These are phyloP conservation scores for Amphipyra berbera DNA, from an alignment of 2,888 invertebrate genomes.

Conservation along the genomic window DNA sequence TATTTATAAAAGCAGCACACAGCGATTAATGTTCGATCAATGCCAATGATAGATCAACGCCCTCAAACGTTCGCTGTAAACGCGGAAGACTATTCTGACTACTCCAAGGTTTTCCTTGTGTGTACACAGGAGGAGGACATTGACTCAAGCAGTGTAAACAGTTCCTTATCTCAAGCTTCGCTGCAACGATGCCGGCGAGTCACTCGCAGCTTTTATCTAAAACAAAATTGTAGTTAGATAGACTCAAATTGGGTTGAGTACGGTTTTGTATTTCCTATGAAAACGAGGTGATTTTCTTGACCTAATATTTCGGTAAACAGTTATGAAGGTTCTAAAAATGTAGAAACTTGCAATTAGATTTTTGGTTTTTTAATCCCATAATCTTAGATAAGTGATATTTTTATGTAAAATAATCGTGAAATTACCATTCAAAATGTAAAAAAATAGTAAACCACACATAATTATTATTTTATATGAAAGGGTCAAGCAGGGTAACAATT, in stretches of 20 bases:
- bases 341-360: neutral
- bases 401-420: no score
- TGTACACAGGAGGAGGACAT: slow-evolving; percentile 85
- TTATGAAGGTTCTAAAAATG: slow-evolving; percentile 22
- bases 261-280: slow-evolving; percentile 16
- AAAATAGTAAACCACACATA: slow-evolving; percentile 44
- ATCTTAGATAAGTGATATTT: no score
- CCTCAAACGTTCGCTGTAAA: slow-evolving; percentile 75
- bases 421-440: slow-evolving; percentile 12
- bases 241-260: slow-evolving; percentile 44
- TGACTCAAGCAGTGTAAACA: slow-evolving; percentile 90
- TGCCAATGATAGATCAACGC: slow-evolving; percentile 76
- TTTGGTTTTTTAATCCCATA: no score
- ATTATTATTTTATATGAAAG: slow-evolving; percentile 18
- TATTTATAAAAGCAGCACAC: slow-evolving; percentile 66
- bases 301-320: slow-evolving; percentile 19
- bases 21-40: slow-evolving; percentile 62
- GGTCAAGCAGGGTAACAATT: slow-evolving; percentile 26
- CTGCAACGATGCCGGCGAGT: slow-evolving; percentile 73
- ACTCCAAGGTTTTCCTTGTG: slow-evolving; percentile 88
- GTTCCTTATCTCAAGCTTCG: slow-evolving; percentile 88
- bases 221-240: slow-evolving; percentile 73
- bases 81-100: slow-evolving; percentile 73
- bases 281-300: slow-evolving; percentile 28
- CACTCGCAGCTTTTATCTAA: slow-evolving; percentile 86